A percentile compares a stretch with the other conserved stretches of the same genome.
Evolutionary conservation across 2,113 vertebrate genomes (phyloP).

Genomic region (Oryzias woworae): DNA sequence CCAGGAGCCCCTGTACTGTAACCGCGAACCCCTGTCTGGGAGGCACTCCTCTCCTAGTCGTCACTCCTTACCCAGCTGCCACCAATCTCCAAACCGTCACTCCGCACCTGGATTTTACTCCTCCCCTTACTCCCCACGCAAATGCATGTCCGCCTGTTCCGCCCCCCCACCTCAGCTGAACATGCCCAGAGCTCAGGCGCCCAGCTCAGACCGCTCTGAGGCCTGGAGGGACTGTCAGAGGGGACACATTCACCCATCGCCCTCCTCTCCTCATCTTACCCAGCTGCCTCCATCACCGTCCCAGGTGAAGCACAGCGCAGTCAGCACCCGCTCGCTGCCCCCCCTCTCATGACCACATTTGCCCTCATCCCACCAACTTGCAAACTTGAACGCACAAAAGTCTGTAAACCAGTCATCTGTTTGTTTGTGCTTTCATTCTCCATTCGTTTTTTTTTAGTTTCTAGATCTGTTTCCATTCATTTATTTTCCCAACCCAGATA

Average conservation of each 20-base stretch:
- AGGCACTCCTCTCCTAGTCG: conserved; percentile 48
- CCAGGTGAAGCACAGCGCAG: conserved; percentile 53
- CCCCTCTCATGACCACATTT: conserved; percentile 57
- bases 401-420: conserved; percentile 24
- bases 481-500: conserved; percentile 13
- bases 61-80: conserved; percentile 23
- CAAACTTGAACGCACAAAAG: conserved; percentile 17
- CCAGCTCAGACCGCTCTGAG: background rate
- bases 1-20: conserved; percentile 13
- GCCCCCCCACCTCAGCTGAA: conserved; percentile 49
- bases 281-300: conserved; percentile 61
- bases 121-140: conserved; percentile 35
- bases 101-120: conserved; percentile 50
- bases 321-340: conserved; percentile 74
- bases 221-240: conserved; percentile 22
- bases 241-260: conserved; percentile 54
- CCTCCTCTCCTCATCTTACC: conserved; percentile 69
- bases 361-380: background rate
- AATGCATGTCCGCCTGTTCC: conserved; percentile 22
- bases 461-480: conserved; percentile 29
- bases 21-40: conserved; percentile 24
- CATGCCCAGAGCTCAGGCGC: conserved; percentile 44
- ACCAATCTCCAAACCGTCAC: conserved; percentile 52
- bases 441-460: conserved; percentile 12
- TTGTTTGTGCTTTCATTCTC: conserved; percentile 12